These are phyloP conservation scores for Scolanthus callimorphus DNA, from an alignment of 92 coral and sea anemone species.

Conservation along the genomic window DNA sequence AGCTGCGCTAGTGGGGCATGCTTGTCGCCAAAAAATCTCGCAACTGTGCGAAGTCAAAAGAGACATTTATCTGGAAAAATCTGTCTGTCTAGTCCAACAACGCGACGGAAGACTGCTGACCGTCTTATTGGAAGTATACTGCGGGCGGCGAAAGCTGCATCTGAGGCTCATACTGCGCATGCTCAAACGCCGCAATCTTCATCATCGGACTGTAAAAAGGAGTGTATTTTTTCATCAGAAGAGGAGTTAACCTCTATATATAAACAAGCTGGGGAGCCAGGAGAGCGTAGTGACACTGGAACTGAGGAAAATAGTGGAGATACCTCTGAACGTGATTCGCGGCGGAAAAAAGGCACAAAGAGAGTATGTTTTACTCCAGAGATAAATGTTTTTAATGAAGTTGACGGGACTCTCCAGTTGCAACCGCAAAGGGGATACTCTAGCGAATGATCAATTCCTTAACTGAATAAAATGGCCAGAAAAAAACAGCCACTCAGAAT, in stretches of 20 bases:
- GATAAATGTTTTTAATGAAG: constrained; percentile 34
- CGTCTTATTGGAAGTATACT: neutral
- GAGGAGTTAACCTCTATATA: neutral
- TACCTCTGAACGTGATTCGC: too few species aligned
- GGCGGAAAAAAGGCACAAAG: too few species aligned
- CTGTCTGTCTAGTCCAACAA: too few species aligned
- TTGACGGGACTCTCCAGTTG: constrained; percentile 43
- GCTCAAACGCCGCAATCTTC: neutral
- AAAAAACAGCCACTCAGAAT: too few species aligned
- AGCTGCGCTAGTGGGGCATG: too few species aligned
- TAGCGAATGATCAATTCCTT: too few species aligned
- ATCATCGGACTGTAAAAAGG: too few species aligned
- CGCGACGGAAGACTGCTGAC: constrained; percentile 1
- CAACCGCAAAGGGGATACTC: constrained; percentile 26
- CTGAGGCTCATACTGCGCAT: neutral
- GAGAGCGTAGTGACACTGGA: neutral
- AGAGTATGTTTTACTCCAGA: constrained; percentile 38
- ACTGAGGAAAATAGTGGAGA: neutral
- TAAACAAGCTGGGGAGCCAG: neutral
- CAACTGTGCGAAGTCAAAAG: too few species aligned
- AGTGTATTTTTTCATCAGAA: neutral
- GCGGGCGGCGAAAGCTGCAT: constrained; percentile 1
- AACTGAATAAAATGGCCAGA: too few species aligned
- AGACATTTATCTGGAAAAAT: too few species aligned
- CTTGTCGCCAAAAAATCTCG: too few species aligned